Evolutionary conservation across 53 echinoderm and acorn worm species (phyloP).

Genomic region (Mesocentrotus franciscanus): DNA sequence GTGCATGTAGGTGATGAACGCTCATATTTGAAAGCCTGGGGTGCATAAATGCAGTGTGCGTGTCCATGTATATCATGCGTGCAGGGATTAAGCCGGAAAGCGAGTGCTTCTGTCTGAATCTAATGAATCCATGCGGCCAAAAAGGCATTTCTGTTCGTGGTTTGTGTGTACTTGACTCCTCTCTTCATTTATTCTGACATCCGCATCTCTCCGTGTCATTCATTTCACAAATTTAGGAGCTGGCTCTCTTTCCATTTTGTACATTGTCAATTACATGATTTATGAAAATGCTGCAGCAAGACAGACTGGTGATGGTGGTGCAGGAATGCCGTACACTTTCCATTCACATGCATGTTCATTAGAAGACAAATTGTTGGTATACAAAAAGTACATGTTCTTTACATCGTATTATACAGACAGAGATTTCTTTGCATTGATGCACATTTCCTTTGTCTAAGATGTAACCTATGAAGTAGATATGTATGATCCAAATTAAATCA

Average conservation of each 20-base stretch:
- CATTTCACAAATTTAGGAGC: constrained; percentile 61
- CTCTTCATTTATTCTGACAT: constrained; percentile 43
- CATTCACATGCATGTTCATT: constrained; percentile 30
- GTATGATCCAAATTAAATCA: neutral
- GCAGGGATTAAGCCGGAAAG: constrained; percentile 63
- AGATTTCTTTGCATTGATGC: neutral
- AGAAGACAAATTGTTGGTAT: constrained; percentile 9
- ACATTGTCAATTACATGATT: constrained; percentile 62
- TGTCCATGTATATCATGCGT: constrained; percentile 61
- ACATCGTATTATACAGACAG: neutral
- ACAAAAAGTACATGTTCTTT: constrained; percentile 1
- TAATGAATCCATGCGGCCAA: constrained; percentile 60
- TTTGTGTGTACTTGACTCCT: constrained; percentile 55
- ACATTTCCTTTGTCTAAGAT: neutral
- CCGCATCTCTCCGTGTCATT: constrained; percentile 57
- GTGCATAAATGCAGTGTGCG: constrained; percentile 59
- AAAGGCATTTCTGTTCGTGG: constrained; percentile 11
- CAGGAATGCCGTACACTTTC: constrained; percentile 36
- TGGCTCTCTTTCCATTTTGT: constrained; percentile 40
- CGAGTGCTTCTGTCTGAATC: constrained; percentile 58
- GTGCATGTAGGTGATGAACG: constrained; percentile 57
- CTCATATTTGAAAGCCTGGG: constrained; percentile 64
- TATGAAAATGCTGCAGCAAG: constrained; percentile 47
- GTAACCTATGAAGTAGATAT: neutral
- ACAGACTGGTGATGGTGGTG: neutral